Evolutionary conservation across 53 echinoderm and acorn worm species (phyloP).

Genomic region (Paelopatides confundens): DNA sequence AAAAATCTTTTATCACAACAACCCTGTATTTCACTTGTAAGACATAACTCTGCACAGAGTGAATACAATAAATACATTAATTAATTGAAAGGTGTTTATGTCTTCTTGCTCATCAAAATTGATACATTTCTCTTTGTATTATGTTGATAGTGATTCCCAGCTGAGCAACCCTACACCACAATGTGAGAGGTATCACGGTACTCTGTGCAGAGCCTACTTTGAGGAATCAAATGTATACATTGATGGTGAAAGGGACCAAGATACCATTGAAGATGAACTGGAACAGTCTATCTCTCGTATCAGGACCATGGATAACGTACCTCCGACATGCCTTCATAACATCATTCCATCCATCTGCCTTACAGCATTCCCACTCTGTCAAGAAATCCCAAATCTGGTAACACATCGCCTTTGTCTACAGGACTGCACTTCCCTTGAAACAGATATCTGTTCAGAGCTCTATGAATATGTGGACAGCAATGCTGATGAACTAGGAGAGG

Average conservation of each 20-base stretch:
- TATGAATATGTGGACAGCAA: constrained; percentile 78
- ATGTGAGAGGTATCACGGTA: constrained; percentile 84
- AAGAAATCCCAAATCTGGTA: constrained; percentile 49
- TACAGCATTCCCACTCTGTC: constrained; percentile 90
- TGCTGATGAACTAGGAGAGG: constrained; percentile 72
- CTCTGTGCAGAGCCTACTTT: constrained; percentile 76
- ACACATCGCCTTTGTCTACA: constrained; percentile 61
- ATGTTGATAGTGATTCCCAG: constrained; percentile 5
- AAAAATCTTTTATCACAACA: too few relatives aligned
- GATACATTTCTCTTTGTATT: not conserved
- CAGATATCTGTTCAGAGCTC: constrained; percentile 74
- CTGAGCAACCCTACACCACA: not conserved
- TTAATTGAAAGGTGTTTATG: too few relatives aligned
- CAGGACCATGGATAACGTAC: constrained; percentile 48
- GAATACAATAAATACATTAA: too few relatives aligned
- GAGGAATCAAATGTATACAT: constrained; percentile 69
- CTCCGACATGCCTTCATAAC: constrained; percentile 60
- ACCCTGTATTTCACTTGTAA: too few relatives aligned
- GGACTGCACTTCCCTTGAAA: constrained; percentile 80
- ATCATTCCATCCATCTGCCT: constrained; percentile 95
- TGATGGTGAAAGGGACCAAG: constrained; percentile 63
- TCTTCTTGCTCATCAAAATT: too few relatives aligned
- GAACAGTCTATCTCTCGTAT: constrained; percentile 64
- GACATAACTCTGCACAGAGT: too few relatives aligned
- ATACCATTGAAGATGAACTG: constrained; percentile 66